Base-by-base conservation (phyloP, 2,888 invertebrate genomes). In the Dione juno region DNA sequence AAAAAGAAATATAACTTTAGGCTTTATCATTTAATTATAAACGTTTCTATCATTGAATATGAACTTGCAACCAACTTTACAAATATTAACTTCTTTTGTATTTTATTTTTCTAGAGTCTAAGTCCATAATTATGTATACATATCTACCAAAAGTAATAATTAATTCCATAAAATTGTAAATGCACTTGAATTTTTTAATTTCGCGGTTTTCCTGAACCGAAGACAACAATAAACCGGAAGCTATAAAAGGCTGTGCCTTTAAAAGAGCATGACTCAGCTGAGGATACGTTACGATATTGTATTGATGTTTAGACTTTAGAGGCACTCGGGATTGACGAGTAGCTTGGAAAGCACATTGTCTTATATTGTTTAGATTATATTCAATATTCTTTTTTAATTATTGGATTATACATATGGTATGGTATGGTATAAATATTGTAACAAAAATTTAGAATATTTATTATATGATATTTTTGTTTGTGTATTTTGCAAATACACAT, bases 171-270 rank as follows among this genome's bases (percentile, higher is more conserved):
- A n/a, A n/a, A n/a, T n/a, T n/a, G 19, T 16, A 63, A 37, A 11
- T 16, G 40, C 37, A 19, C 19, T 50, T 50, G 0, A 13, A 35
- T 48, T 19, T 50, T 61, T 40, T 69, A 45, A 48, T 69, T 65
- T 66, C 65, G 69, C 59, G 71, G 69, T 71, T 73, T 73, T 69
- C 66, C 73, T 71, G 61, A 53, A 53, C 54, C 48, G 67, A 64
- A 69, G 57, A 48, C 71, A 67, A 71, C 71, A 74, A 74, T 74
- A 52, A 67, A 69, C 69, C 74, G 74, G 74, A 74, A 74, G 69
- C 54, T 59, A 71, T 69, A 58, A 67, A 69, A 53, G 71, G 64
- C 64, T 67, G 43, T 53, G 58, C 69, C 69, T 69, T 71, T 67
- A 69, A 65, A 64, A 64, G 74, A 65, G 54, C 43, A 67, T 74